phyloP scores from a whole-genome alignment of 2,797 vertebrate species.

The Antennarius maculatus region DNA sequence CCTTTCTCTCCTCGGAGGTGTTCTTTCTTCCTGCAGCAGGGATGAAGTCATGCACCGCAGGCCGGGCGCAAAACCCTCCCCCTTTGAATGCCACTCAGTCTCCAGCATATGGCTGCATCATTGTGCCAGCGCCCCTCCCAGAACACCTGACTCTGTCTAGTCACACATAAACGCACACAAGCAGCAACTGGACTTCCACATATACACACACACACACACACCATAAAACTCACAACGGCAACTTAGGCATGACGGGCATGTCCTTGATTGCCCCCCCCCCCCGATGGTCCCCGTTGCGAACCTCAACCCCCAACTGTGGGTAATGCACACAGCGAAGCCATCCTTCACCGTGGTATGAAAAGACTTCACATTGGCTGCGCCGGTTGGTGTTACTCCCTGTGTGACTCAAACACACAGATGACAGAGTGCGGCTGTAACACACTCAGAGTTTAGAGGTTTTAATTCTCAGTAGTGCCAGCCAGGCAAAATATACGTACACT shows the following conservation, averaged over 20 bases:
- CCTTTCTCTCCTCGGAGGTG: conserved; percentile 38
- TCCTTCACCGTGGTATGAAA: conserved; percentile 26
- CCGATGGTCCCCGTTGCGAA: conserved; percentile 42
- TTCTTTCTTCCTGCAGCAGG: conserved; percentile 56
- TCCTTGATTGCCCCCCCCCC: conserved; percentile 72
- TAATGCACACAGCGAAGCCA: conserved; percentile 44
- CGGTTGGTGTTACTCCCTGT: conserved; percentile 28
- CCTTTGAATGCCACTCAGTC: conserved; percentile 57
- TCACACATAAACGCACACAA: conserved; percentile 39
- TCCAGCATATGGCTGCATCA: conserved; percentile 61
- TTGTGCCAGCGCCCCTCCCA: conserved; percentile 64
- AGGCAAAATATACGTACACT: conserved; percentile 42
- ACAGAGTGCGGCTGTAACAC: conserved; percentile 17
- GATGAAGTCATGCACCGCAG: conserved; percentile 67
- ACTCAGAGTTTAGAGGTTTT: conserved; percentile 30
- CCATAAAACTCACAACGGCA: conserved; percentile 47
- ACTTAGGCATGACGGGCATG: conserved; percentile 73
- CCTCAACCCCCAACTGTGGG: conserved; percentile 52
- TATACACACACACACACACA: neutral
- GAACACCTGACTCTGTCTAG: conserved; percentile 72
- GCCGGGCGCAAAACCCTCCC: conserved; percentile 42
- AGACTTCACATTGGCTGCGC: conserved; percentile 20
- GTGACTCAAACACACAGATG: conserved; percentile 36
- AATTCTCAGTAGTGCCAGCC: conserved; percentile 32
- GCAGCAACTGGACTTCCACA: conserved; percentile 31